These are phyloP conservation scores for Eurytoma adleriae DNA, from an alignment of 2,888 invertebrate genomes.

Conservation along the genomic window DNA sequence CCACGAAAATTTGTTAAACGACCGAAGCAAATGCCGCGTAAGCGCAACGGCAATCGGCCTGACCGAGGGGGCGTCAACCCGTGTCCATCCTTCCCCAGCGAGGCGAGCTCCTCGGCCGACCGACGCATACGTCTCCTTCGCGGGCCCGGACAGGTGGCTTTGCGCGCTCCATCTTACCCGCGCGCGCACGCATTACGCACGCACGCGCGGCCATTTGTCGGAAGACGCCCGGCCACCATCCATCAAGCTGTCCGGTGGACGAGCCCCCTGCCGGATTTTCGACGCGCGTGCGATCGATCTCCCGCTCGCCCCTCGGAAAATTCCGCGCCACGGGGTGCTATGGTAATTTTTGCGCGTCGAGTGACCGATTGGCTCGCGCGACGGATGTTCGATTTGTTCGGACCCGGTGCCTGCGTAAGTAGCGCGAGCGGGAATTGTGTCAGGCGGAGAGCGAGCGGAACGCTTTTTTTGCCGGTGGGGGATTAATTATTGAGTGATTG, in stretches of 20 bases:
- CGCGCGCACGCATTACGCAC: slow-evolving; percentile 34
- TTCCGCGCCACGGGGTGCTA: not conserved
- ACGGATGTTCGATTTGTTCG: not conserved
- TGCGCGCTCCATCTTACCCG: slow-evolving; percentile 36
- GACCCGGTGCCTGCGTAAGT: not conserved
- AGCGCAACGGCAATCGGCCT: too few relatives aligned
- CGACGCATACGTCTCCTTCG: too few relatives aligned
- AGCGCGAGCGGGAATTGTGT: too few relatives aligned
- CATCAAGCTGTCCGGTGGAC: slow-evolving; percentile 57
- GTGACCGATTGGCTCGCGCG: not conserved
- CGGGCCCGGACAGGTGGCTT: slow-evolving; percentile 28
- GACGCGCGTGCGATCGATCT: slow-evolving; percentile 14
- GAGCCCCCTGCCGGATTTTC: slow-evolving; percentile 7
- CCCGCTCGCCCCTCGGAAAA: too few relatives aligned
- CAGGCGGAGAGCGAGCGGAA: too few relatives aligned
- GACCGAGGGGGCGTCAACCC: too few relatives aligned
- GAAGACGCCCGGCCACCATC: slow-evolving; percentile 48
- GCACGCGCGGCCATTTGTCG: slow-evolving; percentile 50
- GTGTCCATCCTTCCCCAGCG: too few relatives aligned
- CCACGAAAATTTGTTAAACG: too few relatives aligned
- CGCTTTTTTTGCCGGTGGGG: too few relatives aligned
- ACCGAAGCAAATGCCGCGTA: too few relatives aligned
- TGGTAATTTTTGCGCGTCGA: not conserved
- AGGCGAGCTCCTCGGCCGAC: too few relatives aligned
- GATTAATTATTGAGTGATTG: too few relatives aligned